phyloP scores from a whole-genome alignment of 2,888 invertebrate genomes.

The Iselma pallidipennis region DNA sequence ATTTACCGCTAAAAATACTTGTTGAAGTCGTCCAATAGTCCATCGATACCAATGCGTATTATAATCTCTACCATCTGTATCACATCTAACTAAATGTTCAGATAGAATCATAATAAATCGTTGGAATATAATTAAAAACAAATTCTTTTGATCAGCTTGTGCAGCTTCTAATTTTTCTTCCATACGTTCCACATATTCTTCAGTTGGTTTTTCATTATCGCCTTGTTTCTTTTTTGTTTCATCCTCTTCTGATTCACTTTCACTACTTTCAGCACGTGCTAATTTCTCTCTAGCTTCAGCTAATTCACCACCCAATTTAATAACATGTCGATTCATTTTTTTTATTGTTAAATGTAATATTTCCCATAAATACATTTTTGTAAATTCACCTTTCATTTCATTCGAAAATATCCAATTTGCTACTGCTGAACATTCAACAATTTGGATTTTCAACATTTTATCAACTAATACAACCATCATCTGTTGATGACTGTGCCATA shows the following conservation, averaged over 20 bases:
- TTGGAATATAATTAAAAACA: conserved; percentile 97
- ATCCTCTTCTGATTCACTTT: conserved; percentile 72
- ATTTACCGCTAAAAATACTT: conserved; percentile 90
- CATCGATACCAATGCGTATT: conserved; percentile 96
- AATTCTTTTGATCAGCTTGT: conserved; percentile 94
- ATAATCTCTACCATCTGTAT: conserved; percentile 90
- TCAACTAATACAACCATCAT: conserved; percentile 97
- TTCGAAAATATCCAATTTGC: conserved; percentile 98
- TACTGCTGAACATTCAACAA: conserved; percentile 95
- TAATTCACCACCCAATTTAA: conserved; percentile 79
- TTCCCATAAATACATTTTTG: conserved; percentile 96
- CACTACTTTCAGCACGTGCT: conserved; percentile 80
- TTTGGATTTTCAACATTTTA: conserved; percentile 96
- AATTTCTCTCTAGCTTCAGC: conserved; percentile 85
- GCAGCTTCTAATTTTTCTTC: conserved; percentile 93
- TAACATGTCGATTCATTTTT: conserved; percentile 96
- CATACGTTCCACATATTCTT: conserved; percentile 92
- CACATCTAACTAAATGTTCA: conserved; percentile 91
- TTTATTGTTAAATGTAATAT: conserved; percentile 92
- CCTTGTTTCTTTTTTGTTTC: conserved; percentile 54
- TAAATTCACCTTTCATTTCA: conserved; percentile 90
- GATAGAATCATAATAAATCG: conserved; percentile 97
- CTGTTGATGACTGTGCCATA: conserved; percentile 96
- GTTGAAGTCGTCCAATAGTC: conserved; percentile 92
- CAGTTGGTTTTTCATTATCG: conserved; percentile 67